Base-by-base conservation (phyloP, 2,797 vertebrate genomes). In the Anguilla anguilla region DNA sequence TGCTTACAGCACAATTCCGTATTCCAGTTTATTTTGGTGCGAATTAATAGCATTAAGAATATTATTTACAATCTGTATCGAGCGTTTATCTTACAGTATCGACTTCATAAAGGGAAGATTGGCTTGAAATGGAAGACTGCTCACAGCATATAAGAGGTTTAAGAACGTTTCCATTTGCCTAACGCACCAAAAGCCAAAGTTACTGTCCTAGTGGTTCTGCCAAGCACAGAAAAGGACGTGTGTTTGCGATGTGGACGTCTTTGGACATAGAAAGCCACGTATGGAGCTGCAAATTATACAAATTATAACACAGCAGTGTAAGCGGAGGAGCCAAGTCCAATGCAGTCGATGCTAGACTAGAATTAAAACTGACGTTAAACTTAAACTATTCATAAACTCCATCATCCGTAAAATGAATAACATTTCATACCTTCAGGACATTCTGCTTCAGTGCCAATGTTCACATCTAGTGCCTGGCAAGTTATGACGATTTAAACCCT, bases 51-150 rank as follows among this genome's bases (percentile, higher is more conserved):
- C 10, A 46, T 46, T 46, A 46, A 25, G 43, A 25, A 6, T 51
- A 49, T 49, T 82, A 82, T 82, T 82, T 82, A 82, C 79, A 82
- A 46, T n/a, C 46, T 9, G 6, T 82, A 51, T 51, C 19, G n/a
- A 82, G 43, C 2, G n/a, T 51, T 25, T n/a, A 51, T 51, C 6
- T 25, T 51, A 82, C 22, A 49, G 2, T 22, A 51, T 82, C 79
- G 3, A 46, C 25, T 82, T n/a, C 28, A 87, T 84, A 51, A 87
- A 72, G 10, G 28, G 35, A 83, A 72, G 82, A 69, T 57, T 69
- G 49, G 57, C 81, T 64, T 84, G 59, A 31, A 22, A 74, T 84
- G 87, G 87, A 87, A 87, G 87, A 87, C 87, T 84, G 87, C 64
- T 49, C 64, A 74, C 49, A 84, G 46, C 87, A 64, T 13, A 74